Percentiles rank a stretch among this genome's conserved stretches.
Evolutionary conservation across 1,140 invertebrate species (phyloP).

Genomic region (Atta cephalotes): DNA sequence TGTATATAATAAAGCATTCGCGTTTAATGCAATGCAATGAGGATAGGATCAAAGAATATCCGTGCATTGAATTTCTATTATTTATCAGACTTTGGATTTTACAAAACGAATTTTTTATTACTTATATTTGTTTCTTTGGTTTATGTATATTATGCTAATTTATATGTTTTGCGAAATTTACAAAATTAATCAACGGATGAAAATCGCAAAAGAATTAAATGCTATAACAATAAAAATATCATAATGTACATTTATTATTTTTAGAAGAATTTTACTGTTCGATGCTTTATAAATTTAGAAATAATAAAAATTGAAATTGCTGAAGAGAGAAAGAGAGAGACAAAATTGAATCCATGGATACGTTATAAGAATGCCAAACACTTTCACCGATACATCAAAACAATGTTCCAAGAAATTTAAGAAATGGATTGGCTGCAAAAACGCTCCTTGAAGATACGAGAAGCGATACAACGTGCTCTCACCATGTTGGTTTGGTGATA

Average conservation of each 20-base stretch:
- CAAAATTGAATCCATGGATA: not conserved
- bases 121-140: not conserved
- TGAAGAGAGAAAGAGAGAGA: not conserved
- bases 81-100: not conserved
- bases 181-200: not conserved
- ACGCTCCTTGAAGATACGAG: conserved; percentile 1
- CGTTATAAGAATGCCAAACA: not conserved
- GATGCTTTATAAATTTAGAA: not conserved
- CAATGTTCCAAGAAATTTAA: conserved; percentile 34
- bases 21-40: not conserved
- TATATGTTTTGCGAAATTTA: not conserved
- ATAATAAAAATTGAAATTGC: not conserved
- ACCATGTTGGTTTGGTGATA: conserved; percentile 22
- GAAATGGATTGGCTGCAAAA: conserved; percentile 6
- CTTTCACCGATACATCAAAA: not conserved
- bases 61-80: not conserved
- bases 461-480: not conserved
- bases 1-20: conserved; percentile 1
- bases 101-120: not conserved
- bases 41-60: not conserved
- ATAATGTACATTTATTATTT: not conserved
- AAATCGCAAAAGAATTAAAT: not conserved
- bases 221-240: not conserved
- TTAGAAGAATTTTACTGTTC: not conserved
- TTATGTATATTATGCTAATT: not conserved